Base-by-base conservation (phyloP, 2,113 vertebrate genomes). In the Elephas maximus region DNA sequence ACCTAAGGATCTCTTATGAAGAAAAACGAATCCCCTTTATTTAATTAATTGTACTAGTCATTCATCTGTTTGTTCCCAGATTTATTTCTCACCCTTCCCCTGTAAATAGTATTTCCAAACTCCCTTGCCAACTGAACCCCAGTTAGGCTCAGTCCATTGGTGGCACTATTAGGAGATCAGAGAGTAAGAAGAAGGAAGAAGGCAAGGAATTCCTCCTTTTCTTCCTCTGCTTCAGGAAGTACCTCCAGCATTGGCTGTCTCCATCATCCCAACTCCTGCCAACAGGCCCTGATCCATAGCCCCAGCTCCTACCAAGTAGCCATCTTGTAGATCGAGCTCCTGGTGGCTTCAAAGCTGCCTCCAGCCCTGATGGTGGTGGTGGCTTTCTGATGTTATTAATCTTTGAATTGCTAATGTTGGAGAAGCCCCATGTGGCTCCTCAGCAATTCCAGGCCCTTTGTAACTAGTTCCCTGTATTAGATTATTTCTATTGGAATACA, bases 91-190 rank as follows among this genome's bases (percentile, higher is more conserved):
- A 87, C 60, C 8, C 21, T 92, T 86, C 12, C 15, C 17, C 95
- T 30, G 4, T 12, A 95, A 78, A 73, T 45, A 33, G 21, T 62
- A 71, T 92, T 90, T 82, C 60, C 41, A 96, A 92, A 96, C 30
- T 87, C 45, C 51, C 8, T 83, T 86, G 45, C 1, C 37, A 82
- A 7, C 48, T 94, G 45, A 7, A 30, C 60, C 95, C 12, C 60
- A 90, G 24, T 2, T 82, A 71, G 71, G 26, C 80, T 51, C n/a
- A 71, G 12, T 73, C 86, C 44, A 48, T n/a, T 48, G 37, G 48
- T 18, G 71, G n/a, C 57, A 30, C 37, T 60, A 86, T n/a, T 8
- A 67, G 8, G 45, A 82, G n/a, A 67, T 9, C 24, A 26, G 79
- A 93, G 57, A 41, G 89, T 65, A 26, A 45, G 51, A 88, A 11